Base-by-base conservation (phyloP, 2,113 vertebrate species). In the Nothocercus julius region DNA sequence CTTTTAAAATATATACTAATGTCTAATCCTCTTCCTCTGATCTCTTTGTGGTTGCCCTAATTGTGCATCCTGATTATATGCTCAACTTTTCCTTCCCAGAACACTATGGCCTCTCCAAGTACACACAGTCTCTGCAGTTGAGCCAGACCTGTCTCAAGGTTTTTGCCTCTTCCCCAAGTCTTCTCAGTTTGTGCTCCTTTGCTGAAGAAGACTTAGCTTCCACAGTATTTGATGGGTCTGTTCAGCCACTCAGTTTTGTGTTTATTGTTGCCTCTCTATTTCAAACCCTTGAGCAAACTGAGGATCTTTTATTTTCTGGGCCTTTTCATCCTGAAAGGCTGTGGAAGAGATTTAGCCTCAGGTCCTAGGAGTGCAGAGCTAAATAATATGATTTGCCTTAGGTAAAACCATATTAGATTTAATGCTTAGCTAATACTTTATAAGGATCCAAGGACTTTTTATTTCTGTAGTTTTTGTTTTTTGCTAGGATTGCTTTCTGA, bases 21-120 rank as follows among this genome's bases (percentile, higher is more conserved):
- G 80, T 93, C 85, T 90, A 47, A 84, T 74, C 56, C 14, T 91
- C 63, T 85, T 85, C 87, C 80, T 92, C 85, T 96, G 85, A 84
- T 94, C 87, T 95, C 77, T 67, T 44, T 91, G 93, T 96, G 93
- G 88, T 93, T 21, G 0, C 44, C 25, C 58, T 73, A 21, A 28
- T 53, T 82, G 72, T 77, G 68, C 51, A 32, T 77, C 68, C 38
- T 14, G 7, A 49, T 69, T 86, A 51, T 24, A 4, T 34, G 38
- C 56, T 64, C 40, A 56, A 19, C 47, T 86, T 59, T 27, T 51
- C 77, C 67, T 64, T 73, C 89, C 84, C 58, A 44, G 81, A 85
- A 24, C 66, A 13, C 64, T 44, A 58, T 4, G 14, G 75, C 28
- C 62, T 83, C 34, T 49, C 53, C 68, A 75, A 1, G 16, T 47